Base-by-base conservation (phyloP, 2,113 vertebrate genomes). In the Pachyramphus minor region DNA sequence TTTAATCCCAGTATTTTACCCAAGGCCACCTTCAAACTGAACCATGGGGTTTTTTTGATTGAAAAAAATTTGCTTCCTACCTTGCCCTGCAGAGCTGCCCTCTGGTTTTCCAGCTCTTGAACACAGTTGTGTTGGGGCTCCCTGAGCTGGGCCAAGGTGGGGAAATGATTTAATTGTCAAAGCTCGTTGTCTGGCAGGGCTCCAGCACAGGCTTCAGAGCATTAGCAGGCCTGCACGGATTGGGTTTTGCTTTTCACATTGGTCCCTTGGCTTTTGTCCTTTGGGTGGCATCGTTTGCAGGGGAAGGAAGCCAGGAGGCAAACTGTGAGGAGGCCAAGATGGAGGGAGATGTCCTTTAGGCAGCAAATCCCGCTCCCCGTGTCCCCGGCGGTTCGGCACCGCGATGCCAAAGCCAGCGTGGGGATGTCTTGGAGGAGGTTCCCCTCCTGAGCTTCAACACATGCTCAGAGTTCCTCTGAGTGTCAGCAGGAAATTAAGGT, bases 401-500 rank as follows among this genome's bases (percentile, higher is more conserved):
- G 41, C 74, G 50, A 44, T 42, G 53, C 60, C 2, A 2, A 74
- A 74, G 44, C 2, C 31, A n/a, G 12, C 0, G 0, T 0, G 1
- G 52, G 62, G 37, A 44, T 0, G 1, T 35, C 66, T 67, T 4
- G 0, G 52, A 66, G 19, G 52, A 71, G 21, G 16, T 37, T 71
- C 31, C 52, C 6, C 24, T 72, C 47, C 72, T 33, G 33, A 71
- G 35, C 56, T 68, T 62, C 6, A 6, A 17, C 9, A 20, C 1
- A 0, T 22, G 64, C 39, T 86, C 25, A 9, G 39, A 10, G 18
- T 64, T 76, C 9, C 59, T 30, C 39, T 6, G 5, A 49, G 22
- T 3, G n/a, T 67, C 52, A 69, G 37, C 1, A 1, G 49, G 64
- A 67, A 77, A 62, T 44, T 2, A 3, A 58, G 80, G 58, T 7